Conservation (phyloP, 2,888 invertebrate genomes). For the Gymnocheta viridis region DNA sequence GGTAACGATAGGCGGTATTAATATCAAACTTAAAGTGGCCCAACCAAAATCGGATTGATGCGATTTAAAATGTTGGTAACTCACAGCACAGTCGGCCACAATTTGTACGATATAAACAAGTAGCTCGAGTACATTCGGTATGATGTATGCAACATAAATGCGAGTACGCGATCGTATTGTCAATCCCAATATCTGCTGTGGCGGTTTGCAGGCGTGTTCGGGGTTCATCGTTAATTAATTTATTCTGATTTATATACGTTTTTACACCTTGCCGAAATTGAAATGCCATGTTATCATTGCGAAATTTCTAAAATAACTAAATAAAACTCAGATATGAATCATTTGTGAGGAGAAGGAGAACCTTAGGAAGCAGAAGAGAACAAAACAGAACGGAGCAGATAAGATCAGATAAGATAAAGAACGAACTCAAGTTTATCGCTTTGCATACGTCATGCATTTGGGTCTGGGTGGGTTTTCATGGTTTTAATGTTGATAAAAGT, state of each 20-base stretch:
- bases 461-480: too few species aligned
- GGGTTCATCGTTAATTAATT: conserved; percentile 49
- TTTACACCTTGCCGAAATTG: not conserved
- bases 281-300: conserved; percentile 59
- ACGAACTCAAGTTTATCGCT: not conserved
- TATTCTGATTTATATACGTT: not conserved
- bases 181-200: conserved; percentile 79
- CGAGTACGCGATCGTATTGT: conserved; percentile 79
- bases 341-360: not conserved
- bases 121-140: conserved; percentile 85
- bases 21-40: conserved; percentile 82
- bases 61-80: conserved; percentile 85
- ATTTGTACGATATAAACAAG: conserved; percentile 86
- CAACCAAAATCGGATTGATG: conserved; percentile 83
- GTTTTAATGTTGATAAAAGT: too few species aligned
- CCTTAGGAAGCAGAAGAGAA: not conserved
- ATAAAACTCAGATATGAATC: conserved; percentile 46
- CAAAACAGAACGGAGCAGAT: conserved; percentile 44
- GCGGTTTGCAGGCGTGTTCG: conserved; percentile 75
- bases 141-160: conserved; percentile 81
- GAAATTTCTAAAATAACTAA: conserved; percentile 64
- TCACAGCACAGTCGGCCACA: conserved; percentile 86
- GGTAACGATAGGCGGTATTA: conserved; percentile 84
- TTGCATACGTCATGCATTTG: conserved; percentile 33
- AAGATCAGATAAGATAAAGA: conserved; percentile 50